Evolutionary conservation across 2,113 vertebrate genomes (phyloP).

Genomic region (Sphaerodactylus townsendi): DNA sequence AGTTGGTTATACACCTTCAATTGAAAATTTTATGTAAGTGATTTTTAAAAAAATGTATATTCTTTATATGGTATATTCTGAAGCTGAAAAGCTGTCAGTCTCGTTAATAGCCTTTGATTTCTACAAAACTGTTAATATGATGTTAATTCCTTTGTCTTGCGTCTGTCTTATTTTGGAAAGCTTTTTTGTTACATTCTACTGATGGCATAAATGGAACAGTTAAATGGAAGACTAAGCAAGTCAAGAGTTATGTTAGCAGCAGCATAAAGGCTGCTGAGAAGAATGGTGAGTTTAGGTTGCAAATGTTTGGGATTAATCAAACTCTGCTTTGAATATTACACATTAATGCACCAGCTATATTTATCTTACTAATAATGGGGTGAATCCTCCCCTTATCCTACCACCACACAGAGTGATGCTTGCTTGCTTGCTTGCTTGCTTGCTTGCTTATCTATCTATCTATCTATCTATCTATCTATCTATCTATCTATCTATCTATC

Average conservation of each 20-base stretch:
- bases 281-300: conserved; percentile 91
- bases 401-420: too few relatives aligned
- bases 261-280: conserved; percentile 85
- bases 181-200: conserved; percentile 84
- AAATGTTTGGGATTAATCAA: conserved; percentile 56
- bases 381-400: too few relatives aligned
- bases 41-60: background rate
- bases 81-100: conserved; percentile 35
- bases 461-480: too few relatives aligned
- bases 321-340: conserved; percentile 52
- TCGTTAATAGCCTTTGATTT: conserved; percentile 46
- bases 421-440: too few relatives aligned
- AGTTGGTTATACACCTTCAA: background rate
- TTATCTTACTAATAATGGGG: conserved; percentile 49
- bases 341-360: conserved; percentile 54
- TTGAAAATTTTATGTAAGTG: background rate
- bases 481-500: too few relatives aligned
- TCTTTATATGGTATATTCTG: background rate
- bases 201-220: conserved; percentile 81
- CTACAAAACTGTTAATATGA: conserved; percentile 61
- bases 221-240: conserved; percentile 83
- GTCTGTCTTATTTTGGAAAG: conserved; percentile 86
- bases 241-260: conserved; percentile 85
- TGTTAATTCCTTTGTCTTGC: conserved; percentile 73
- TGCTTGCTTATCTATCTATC: too few relatives aligned